Evolutionary conservation across 2,113 vertebrate genomes (phyloP), one percentile per base, ranked within the genome.

Genomic region (Suricata suricatta): DNA sequence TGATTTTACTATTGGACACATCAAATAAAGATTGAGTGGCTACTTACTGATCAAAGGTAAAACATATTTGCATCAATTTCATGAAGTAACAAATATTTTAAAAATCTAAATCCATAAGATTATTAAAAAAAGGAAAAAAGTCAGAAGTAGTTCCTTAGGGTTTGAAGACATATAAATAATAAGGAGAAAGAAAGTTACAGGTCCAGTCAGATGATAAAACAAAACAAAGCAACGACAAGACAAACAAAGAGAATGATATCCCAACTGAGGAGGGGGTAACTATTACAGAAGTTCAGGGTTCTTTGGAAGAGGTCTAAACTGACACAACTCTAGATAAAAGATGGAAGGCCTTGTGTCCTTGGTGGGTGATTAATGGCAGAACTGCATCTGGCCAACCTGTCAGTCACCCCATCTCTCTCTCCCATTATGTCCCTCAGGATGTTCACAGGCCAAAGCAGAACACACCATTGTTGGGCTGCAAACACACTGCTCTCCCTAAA

Each of bases 301-400:
- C 31, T 68, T 64, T 29, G 23, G 7, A 69, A 64, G 57, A 16
- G 15, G 17, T 63, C 2, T n/a, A 31, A 6, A 33, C 23, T 74
- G 68, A 29, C 17, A 3, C 15, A 74, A 31, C 64, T 74, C 19
- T 35, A 44, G 3, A 33, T 16, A 76, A 12, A 13, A 57, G 3
- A 0, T 33, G 12, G 57, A 63, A 2, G 2, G 0, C 23, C 1
- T 33, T 38, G 1, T 19, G 23, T 5, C 31, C 25, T 12, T 14
- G 47, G 38, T 81, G 82, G 4, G 12, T 50, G 16, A 8, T 25
- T 25, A 57, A 35, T 6, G 8, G 6, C 6, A 5, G 16, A 89
- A 7, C 9, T 6, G 3, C 54, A 25, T 31, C 17, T 14, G 10
- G 35, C 44, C 57, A 41, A 2, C 5, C 1, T 23, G n/a, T 66